These are phyloP conservation scores for Scophthalmus maximus DNA, from an alignment of 2,113 vertebrate genomes.

Conservation along the genomic window DNA sequence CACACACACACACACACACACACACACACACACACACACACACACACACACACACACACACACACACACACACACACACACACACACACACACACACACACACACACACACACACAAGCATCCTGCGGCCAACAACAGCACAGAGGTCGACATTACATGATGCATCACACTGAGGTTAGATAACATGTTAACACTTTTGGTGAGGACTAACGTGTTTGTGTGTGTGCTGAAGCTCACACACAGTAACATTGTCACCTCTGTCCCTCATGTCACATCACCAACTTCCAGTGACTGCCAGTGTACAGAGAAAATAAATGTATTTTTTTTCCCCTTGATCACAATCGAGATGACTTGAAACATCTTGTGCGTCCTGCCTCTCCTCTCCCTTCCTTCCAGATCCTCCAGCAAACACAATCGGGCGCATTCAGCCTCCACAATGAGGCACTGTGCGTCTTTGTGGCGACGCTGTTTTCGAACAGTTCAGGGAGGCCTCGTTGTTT, in stretches of 20 bases:
- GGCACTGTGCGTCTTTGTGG: slow-evolving; percentile 75
- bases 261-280: slow-evolving; percentile 1
- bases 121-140: slow-evolving; percentile 47
- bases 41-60: not conserved
- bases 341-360: slow-evolving; percentile 63
- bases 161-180: slow-evolving; percentile 39
- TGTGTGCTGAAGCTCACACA: not conserved
- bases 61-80: slow-evolving; percentile 1
- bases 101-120: slow-evolving; percentile 16
- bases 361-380: slow-evolving; percentile 53
- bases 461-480: slow-evolving; percentile 52
- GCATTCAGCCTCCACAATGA: slow-evolving; percentile 81
- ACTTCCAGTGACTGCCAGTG: not conserved
- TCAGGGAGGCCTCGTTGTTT: slow-evolving; percentile 77
- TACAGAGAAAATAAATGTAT: not conserved
- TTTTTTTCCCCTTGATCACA: not conserved
- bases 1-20: not conserved
- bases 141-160: slow-evolving; percentile 56
- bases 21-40: too few species aligned
- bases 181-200: slow-evolving; percentile 53
- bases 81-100: slow-evolving; percentile 27
- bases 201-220: not conserved
- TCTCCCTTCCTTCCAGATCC: slow-evolving; percentile 64
- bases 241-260: not conserved
- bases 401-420: slow-evolving; percentile 74